Evolutionary conservation across 92 coral and sea anemone species (phyloP).

Genomic region (Palythoa grandiflora): DNA sequence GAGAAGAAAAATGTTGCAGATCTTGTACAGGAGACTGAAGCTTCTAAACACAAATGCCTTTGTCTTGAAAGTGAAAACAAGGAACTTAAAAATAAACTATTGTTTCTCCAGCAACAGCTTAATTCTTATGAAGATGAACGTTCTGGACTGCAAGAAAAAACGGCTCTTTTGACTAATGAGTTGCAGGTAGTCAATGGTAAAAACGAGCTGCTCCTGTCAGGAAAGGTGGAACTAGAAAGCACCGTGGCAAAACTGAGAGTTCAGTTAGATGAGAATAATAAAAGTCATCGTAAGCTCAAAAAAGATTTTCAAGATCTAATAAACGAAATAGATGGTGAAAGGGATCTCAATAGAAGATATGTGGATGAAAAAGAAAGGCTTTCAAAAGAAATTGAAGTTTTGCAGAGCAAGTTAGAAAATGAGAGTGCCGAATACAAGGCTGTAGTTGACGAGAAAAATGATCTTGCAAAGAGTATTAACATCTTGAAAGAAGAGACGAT

Average conservation of each 20-base stretch:
- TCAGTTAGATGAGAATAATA: slow-evolving; percentile 18
- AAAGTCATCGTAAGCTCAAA: slow-evolving; percentile 1
- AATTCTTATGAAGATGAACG: slow-evolving; percentile 10
- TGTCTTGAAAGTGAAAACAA: slow-evolving; percentile 1
- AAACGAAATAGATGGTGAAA: slow-evolving; percentile 23
- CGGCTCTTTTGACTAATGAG: slow-evolving; percentile 5
- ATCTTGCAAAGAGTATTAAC: slow-evolving; percentile 54
- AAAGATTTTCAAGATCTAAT: neutral
- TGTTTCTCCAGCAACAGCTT: neutral
- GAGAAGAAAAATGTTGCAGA: slow-evolving; percentile 10
- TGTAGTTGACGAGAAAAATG: slow-evolving; percentile 50
- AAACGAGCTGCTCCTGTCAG: neutral
- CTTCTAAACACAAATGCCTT: slow-evolving; percentile 43
- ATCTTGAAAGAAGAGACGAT: slow-evolving; percentile 51
- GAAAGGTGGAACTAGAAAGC: slow-evolving; percentile 1
- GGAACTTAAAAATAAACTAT: neutral
- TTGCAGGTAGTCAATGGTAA: neutral
- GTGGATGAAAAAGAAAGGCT: slow-evolving; percentile 14
- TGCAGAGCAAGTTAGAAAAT: slow-evolving; percentile 19
- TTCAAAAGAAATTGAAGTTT: neutral
- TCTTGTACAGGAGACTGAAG: slow-evolving; percentile 54
- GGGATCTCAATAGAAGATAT: neutral
- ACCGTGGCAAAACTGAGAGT: neutral
- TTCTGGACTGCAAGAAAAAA: slow-evolving; percentile 3
- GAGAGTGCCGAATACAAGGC: neutral